Base-by-base conservation (phyloP, 2,797 vertebrate species). In the Poeciliopsis turneri region DNA sequence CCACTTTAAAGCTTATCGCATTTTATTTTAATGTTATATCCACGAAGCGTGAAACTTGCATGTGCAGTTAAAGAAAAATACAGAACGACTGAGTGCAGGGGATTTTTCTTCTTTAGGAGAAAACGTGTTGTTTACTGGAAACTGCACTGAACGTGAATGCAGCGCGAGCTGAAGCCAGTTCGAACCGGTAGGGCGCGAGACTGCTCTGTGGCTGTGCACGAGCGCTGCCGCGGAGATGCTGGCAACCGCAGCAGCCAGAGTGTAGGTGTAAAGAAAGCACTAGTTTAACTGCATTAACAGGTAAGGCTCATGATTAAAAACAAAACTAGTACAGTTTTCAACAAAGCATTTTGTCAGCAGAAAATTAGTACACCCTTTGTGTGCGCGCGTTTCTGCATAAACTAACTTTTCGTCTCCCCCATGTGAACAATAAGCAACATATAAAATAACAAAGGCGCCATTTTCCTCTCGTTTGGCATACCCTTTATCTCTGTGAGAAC, bases 121-220 rank as follows among this genome's bases (percentile, higher is more conserved):
- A 43, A 74, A 41, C 18, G 5, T 55, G 41, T 5, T 25, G 18
- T 76, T 25, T 36, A 0, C 66, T 15, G n/a, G 66, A 64, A 84
- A 68, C 41, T 10, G 39, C 4, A 51, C 51, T 16, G 80, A 73
- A 76, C 81, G 0, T 89, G 86, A 93, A 91, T 1, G 87, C 85
- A 91, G 12, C 92, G n/a, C 87, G 74, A 91, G 90, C 80, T 94
- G 77, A 75, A 95, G 92, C 96, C 95, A 94, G 95, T 95, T 95
- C 88, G 92, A 95, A 95, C 95, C 96, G 94, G 95, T 71, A 86
- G 90, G 90, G 94, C 93, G 93, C 94, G 93, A 94, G 91, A 89
- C 81, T 84, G 72, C 45, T 49, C 0, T 45, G 46, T 70, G 6
- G 8, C 20, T 68, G 41, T 30, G 75, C 71, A 75, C 72, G 68